A percentile compares a stretch with the other conserved stretches of the same genome.
These are phyloP conservation scores for Synodontis membranacea DNA, from an alignment of 2,113 vertebrate species.

Conservation along the genomic window DNA sequence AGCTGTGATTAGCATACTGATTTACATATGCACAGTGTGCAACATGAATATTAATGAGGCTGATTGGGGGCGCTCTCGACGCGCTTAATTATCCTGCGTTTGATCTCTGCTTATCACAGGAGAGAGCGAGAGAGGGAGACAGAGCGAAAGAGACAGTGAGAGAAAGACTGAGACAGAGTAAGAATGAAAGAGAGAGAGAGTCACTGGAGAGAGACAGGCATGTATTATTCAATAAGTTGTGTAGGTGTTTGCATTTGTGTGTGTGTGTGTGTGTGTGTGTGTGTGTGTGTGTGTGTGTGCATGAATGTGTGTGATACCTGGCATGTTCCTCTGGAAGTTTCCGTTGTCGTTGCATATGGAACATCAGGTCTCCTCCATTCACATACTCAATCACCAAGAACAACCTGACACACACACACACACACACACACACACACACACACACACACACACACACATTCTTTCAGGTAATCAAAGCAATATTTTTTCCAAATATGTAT, in stretches of 20 bases:
- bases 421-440: conserved; percentile 6
- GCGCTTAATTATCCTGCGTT: conserved; percentile 43
- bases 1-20: conserved; percentile 72
- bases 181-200: neutral
- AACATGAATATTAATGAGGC: conserved; percentile 65
- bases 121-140: conserved; percentile 17
- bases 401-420: conserved; percentile 73
- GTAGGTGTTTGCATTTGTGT: neutral
- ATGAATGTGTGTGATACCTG: conserved; percentile 72
- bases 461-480: neutral
- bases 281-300: conserved; percentile 19
- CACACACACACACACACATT: conserved; percentile 30
- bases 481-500: neutral
- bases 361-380: conserved; percentile 97
- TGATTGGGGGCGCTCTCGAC: conserved; percentile 30
- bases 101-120: conserved; percentile 51
- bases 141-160: neutral
- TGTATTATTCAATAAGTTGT: neutral
- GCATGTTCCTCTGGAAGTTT: conserved; percentile 97
- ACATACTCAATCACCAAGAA: conserved; percentile 98
- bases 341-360: conserved; percentile 97
- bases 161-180: neutral
- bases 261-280: conserved; percentile 15
- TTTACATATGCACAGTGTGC: conserved; percentile 70
- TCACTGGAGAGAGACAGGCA: neutral